A percentile compares a stretch with the other conserved stretches of the same genome.
Evolutionary conservation across 1,140 invertebrate genomes (phyloP).

Genomic region (Psix sp.): DNA sequence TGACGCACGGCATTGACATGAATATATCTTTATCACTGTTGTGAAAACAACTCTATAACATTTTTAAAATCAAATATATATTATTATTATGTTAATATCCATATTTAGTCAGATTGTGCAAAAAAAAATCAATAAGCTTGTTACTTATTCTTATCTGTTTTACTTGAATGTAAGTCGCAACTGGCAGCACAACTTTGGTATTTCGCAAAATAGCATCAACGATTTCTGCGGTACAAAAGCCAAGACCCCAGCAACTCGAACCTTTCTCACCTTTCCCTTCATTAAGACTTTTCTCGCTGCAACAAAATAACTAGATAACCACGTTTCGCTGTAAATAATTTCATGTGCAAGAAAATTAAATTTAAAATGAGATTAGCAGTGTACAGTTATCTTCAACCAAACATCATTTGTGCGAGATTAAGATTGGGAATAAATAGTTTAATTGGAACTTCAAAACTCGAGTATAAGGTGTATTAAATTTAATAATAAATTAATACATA

Average conservation of each 20-base stretch:
- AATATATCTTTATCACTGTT: conserved; percentile 81
- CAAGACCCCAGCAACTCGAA: conserved; percentile 77
- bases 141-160: conserved; percentile 28
- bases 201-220: conserved; percentile 78
- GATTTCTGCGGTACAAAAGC: conserved; percentile 78
- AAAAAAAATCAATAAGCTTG: conserved; percentile 19
- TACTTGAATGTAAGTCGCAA: conserved; percentile 79
- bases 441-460: too few species aligned
- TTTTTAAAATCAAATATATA: conserved; percentile 18
- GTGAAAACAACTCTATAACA: conserved; percentile 70
- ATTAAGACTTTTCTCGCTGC: conserved; percentile 77
- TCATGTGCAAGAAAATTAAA: conserved; percentile 9
- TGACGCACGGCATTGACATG: conserved; percentile 80
- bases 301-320: conserved; percentile 36
- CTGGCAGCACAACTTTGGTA: conserved; percentile 77
- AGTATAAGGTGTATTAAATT: too few species aligned
- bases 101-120: conserved; percentile 2
- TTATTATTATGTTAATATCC: conserved; percentile 20
- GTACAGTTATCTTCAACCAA: too few species aligned
- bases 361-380: neutral
- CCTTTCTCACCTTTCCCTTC: conserved; percentile 77
- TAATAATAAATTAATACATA: too few species aligned
- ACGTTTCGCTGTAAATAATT: conserved; percentile 12
- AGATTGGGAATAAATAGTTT: too few species aligned
- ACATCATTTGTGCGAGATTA: too few species aligned